Evolutionary conservation across 2,797 vertebrate genomes (phyloP), one percentile per base, ranked within the genome.

Genomic region (Typhlichthys subterraneus): DNA sequence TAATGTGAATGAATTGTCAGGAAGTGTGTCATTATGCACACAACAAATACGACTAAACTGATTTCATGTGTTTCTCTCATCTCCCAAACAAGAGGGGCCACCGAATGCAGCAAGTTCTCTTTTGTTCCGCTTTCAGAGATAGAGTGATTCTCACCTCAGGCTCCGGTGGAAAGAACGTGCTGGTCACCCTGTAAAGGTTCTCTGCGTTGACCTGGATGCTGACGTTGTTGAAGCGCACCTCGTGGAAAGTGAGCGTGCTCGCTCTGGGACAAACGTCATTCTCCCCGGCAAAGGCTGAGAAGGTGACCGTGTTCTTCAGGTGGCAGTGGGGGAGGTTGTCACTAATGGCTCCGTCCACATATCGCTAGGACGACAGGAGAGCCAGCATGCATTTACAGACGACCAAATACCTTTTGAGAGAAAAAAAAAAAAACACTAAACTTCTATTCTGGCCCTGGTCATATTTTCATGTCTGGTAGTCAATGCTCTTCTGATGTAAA

Each of bases 261-360:
- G 78, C 87, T 15, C 84, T 91, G 1, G 96, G 96, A 45, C 95
- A 94, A 80, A 98, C 93, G 73, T 97, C 95, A 1, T 88, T 92
- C 77, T 96, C 95, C 2, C 96, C 96, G 0, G 94, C 92, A 0
- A 94, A 98, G 1, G 96, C 93, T 0, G 94, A 96, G 70, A 98
- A 67, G 0, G 91, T 95, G 81, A 97, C 89, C 1, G 96, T 97
- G 19, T 92, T 93, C 49, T 81, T 94, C 58, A 79, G 71, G 45
- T 93, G 86, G 1, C 83, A 79, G 13, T 83, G 88, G 4, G 96
- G 95, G 1, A 94, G 4, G 42, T 93, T 95, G 85, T 97, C 85
- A 12, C 88, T 96, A 61, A 84, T 60, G 1, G 93, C 96, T 3
- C 96, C 96, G 0, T 98, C 97, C 49, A 97, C 72, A 0, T 96